Percentiles rank a stretch among this genome's conserved stretches.
phyloP scores from a whole-genome alignment of 2,113 vertebrate species.

The Emberiza fucata region DNA sequence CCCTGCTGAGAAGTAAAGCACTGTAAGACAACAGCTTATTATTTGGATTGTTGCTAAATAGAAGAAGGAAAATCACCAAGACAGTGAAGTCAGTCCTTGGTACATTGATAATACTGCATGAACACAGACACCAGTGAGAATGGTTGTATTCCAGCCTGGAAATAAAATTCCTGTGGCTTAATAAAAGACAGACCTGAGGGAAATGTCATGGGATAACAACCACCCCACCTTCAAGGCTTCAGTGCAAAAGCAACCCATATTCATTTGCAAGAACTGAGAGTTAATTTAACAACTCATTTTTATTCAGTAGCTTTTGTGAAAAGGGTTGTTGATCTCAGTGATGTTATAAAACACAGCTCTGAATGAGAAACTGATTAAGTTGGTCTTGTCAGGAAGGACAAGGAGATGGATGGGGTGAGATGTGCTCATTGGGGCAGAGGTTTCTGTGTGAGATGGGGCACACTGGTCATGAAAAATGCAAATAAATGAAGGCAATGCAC shows the following conservation, averaged over 20 bases:
- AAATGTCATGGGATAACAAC: background rate
- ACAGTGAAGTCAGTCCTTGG: background rate
- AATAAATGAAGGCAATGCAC: background rate
- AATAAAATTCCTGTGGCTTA: background rate
- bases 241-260: background rate
- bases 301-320: background rate
- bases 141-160: background rate
- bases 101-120: background rate
- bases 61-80: background rate
- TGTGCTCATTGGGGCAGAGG: background rate
- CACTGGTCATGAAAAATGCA: background rate
- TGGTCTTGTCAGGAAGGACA: background rate
- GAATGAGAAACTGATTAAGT: background rate
- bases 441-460: background rate
- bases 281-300: background rate
- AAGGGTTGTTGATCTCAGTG: background rate
- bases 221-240: background rate
- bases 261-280: background rate
- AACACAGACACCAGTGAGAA: background rate
- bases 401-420: background rate
- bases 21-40: background rate
- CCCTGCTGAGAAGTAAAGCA: background rate
- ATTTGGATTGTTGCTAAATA: background rate
- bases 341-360: background rate
- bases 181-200: background rate